Base-by-base conservation (phyloP, 2,113 vertebrate species). In the Otis tarda region DNA sequence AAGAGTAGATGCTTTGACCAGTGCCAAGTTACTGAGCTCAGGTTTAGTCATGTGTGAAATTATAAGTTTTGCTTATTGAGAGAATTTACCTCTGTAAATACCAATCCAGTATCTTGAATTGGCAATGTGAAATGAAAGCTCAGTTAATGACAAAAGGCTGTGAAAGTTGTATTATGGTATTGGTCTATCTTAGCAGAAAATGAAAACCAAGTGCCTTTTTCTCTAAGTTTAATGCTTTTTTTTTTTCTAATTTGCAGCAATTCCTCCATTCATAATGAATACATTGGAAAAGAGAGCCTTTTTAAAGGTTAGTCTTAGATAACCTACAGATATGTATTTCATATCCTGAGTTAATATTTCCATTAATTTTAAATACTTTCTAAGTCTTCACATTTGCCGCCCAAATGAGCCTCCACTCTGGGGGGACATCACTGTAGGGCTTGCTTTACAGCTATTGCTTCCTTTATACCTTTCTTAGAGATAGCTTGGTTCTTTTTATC, bases 241-340 rank as follows among this genome's bases (percentile, higher is more conserved):
- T 56, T 63, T 96, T 0, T n/a, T 18, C 89, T 86, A 80, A 3
- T 79, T 97, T 96, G 31, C 95, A 99, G 99, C 98, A 30, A 99
- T 99, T 94, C 99, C 99, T 35, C 99, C 99, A 0, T 99, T 99
- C 97, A 98, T 99, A 96, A 99, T 99, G 99, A 99, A 99, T 89
- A 95, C 98, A 33, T 95, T 99, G 98, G 99, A 99, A 93, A 99
- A 99, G 98, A 99, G 98, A 97, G 99, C 99, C 57, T 99, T 99
- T 94, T 96, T 99, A 89, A 99, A 98, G 99, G 99, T 99, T 97
- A 97, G 97, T 79, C 65, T 53, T 33, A 28, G 43, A 79, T 92
- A 65, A 88, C 65, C 60, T 57, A 9, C 30, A 23, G 68, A 19
- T 7, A 1, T 35, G 7, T 37, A 22, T 73, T 84, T 82, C 11